Evolutionary conservation across 2,888 invertebrate genomes (phyloP).

Genomic region (Melolontha melolontha): DNA sequence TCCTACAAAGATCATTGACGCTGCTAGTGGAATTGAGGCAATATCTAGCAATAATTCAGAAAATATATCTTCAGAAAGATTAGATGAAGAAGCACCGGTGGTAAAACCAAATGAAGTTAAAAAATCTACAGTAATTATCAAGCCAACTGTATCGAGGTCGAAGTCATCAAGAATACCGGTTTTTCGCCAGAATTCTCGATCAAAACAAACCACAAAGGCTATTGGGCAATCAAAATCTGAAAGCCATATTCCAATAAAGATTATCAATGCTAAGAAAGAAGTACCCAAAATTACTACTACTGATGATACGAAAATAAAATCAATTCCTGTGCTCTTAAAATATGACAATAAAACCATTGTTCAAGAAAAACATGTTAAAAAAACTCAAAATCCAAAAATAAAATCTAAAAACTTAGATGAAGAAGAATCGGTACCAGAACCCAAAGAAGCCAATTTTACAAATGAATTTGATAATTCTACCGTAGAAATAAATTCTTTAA

Average conservation of each 20-base stretch:
- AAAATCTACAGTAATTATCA: conserved; percentile 6
- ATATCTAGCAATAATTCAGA: background rate
- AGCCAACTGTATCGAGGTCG: conserved; percentile 50
- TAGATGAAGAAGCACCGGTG: background rate
- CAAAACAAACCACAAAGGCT: conserved; percentile 47
- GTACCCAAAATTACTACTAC: too few species aligned
- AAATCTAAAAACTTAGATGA: too few species aligned
- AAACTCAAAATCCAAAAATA: too few species aligned
- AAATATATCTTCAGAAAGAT: background rate
- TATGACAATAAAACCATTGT: too few species aligned
- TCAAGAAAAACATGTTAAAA: too few species aligned
- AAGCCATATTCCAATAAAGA: conserved; percentile 42
- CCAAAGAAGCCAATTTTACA: too few species aligned
- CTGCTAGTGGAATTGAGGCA: background rate
- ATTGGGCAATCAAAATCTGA: conserved; percentile 37
- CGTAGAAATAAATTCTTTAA: too few species aligned
- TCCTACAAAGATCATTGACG: background rate
- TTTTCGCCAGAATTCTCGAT: conserved; percentile 57
- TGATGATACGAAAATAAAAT: too few species aligned
- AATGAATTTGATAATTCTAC: too few species aligned
- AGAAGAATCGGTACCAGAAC: too few species aligned
- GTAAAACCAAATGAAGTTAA: background rate
- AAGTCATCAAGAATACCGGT: conserved; percentile 62
- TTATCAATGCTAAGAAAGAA: background rate
- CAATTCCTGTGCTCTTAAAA: too few species aligned